Percentiles rank a stretch among this genome's conserved stretches.
Conservation (phyloP, 1,140 invertebrate genomes). For the Probaryconus sp. region DNA sequence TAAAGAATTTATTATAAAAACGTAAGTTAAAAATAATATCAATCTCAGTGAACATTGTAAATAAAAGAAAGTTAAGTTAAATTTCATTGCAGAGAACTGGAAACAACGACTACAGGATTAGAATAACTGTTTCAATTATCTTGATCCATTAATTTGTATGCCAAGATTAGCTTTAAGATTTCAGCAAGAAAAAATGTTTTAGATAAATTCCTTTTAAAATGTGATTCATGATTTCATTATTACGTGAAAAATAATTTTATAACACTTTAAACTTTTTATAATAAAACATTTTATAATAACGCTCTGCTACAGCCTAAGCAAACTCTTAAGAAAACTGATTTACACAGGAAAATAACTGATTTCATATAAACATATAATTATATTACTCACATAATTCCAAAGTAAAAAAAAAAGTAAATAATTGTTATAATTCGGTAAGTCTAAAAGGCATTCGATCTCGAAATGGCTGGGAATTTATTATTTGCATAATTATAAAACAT, state of each 20-base stretch:
- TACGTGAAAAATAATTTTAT: slow-evolving; percentile 3
- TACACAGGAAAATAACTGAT: too few species aligned
- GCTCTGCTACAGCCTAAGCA: too few species aligned
- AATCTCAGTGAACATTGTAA: slow-evolving; percentile 47
- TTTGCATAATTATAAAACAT: slow-evolving; percentile 42
- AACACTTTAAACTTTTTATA: too few species aligned
- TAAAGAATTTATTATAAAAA: slow-evolving; percentile 5
- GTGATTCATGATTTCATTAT: slow-evolving; percentile 40
- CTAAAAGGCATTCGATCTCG: slow-evolving; percentile 9
- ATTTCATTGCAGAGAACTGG: slow-evolving; percentile 43
- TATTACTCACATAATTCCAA: too few species aligned
- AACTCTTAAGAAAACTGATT: too few species aligned
- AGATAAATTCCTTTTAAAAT: slow-evolving; percentile 21
- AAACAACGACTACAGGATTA: slow-evolving; percentile 42
- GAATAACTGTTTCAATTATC: slow-evolving; percentile 55
- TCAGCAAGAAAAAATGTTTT: slow-evolving; percentile 21
- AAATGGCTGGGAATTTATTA: slow-evolving; percentile 9
- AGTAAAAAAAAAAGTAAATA: too few species aligned
- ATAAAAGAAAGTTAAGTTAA: slow-evolving; percentile 45
- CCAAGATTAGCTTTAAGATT: slow-evolving; percentile 37
- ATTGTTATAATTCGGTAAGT: neutral
- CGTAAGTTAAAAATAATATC: slow-evolving; percentile 35
- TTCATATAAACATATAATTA: too few species aligned
- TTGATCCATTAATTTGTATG: slow-evolving; percentile 50
- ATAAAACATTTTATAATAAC: too few species aligned